Conservation (phyloP, 2,888 invertebrate species). For the Polyommatus iphigenia region DNA sequence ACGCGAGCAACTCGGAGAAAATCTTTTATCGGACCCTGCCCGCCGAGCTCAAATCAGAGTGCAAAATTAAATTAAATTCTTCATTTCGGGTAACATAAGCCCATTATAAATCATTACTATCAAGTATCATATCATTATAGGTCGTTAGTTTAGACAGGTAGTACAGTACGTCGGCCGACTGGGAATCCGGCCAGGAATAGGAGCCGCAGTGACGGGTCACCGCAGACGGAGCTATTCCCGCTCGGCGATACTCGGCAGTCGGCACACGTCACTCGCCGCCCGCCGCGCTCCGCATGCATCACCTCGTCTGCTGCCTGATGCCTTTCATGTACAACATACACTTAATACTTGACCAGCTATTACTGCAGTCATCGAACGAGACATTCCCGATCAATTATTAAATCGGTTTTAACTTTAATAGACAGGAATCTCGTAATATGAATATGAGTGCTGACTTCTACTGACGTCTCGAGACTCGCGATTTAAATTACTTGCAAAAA, state of each 20-base stretch:
- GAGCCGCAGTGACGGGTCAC: constrained; percentile 1
- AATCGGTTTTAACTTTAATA: too few species aligned
- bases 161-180: background rate
- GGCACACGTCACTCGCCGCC: background rate
- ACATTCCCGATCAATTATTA: too few species aligned
- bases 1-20: background rate
- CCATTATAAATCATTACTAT: background rate
- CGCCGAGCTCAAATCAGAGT: background rate
- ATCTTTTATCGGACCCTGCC: background rate
- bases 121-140: background rate
- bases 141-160: background rate
- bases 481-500: too few species aligned
- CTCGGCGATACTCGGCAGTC: background rate
- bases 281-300: background rate
- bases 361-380: too few species aligned
- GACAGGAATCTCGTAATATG: too few species aligned
- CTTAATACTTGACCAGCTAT: too few species aligned
- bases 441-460: too few species aligned
- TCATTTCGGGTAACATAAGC: background rate
- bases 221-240: constrained; percentile 1
- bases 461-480: too few species aligned
- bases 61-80: too few species aligned
- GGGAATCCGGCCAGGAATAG: constrained; percentile 17
- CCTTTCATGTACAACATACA: too few species aligned
- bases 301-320: background rate